A percentile compares a stretch with the other conserved stretches of the same genome.
Conservation (phyloP, 2,797 vertebrate genomes). For the Phrynocephalus vlangalii region DNA sequence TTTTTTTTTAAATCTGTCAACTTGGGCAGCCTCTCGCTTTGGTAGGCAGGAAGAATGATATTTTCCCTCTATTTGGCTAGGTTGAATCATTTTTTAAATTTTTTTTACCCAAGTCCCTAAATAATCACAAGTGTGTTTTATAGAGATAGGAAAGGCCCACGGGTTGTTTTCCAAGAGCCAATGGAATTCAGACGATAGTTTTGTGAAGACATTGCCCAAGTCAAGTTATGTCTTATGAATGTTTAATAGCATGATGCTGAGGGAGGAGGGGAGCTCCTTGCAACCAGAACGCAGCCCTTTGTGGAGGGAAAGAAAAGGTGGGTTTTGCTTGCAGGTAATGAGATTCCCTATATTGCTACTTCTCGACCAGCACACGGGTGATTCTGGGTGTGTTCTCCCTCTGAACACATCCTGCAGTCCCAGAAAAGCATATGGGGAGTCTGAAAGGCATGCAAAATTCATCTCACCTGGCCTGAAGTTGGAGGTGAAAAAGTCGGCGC, state of each 20-base stretch:
- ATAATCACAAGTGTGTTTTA: not conserved
- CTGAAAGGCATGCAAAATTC: not conserved
- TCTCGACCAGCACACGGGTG: not conserved
- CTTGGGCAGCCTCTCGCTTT: not conserved
- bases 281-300: not conserved
- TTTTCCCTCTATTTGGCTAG: not conserved
- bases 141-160: not conserved
- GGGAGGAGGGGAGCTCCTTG: too few species aligned
- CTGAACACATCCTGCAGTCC: not conserved
- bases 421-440: not conserved
- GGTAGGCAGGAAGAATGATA: not conserved
- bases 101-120: not conserved
- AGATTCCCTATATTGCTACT: not conserved
- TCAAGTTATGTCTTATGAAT: not conserved
- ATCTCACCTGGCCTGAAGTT: not conserved
- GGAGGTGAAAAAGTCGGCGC: not conserved
- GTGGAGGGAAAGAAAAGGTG: not conserved
- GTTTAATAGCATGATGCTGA: not conserved
- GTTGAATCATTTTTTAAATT: not conserved
- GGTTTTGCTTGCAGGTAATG: not conserved
- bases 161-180: not conserved
- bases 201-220: not conserved
- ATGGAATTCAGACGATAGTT: not conserved
- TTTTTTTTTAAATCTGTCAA: not conserved
- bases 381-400: not conserved